Conservation (phyloP, 2,888 invertebrate genomes). For the Tetragnatha montana region DNA sequence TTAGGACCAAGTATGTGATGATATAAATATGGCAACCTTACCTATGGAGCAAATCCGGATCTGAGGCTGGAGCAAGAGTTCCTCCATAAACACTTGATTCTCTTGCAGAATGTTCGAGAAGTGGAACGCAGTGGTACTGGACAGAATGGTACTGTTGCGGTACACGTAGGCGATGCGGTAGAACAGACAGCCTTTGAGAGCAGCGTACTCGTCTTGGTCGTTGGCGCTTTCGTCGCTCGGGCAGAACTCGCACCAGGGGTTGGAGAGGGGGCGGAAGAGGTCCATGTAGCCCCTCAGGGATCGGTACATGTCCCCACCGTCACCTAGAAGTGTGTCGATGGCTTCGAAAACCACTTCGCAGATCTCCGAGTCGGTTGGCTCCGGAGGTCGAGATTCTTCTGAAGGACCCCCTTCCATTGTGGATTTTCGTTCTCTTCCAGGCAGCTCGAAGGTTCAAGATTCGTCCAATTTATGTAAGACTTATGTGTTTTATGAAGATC, state of each 20-base stretch:
- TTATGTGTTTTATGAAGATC: too few species aligned
- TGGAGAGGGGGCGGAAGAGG: not conserved
- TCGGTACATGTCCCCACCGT: not conserved
- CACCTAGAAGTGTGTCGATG: not conserved
- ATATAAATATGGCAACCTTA: too few species aligned
- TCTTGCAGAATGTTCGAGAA: constrained; percentile 9
- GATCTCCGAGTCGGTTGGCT: not conserved
- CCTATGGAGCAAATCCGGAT: too few species aligned
- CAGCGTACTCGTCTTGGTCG: not conserved
- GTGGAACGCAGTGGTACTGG: constrained; percentile 3
- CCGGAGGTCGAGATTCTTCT: too few species aligned
- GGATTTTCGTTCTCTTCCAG: too few species aligned
- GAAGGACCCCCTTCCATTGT: too few species aligned
- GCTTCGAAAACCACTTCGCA: constrained; percentile 16
- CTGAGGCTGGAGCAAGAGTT: too few species aligned
- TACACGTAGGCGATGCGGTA: constrained; percentile 16
- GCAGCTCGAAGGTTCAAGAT: too few species aligned
- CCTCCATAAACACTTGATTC: not conserved
- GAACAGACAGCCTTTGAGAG: not conserved
- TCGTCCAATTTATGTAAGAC: too few species aligned
- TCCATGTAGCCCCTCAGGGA: constrained; percentile 1
- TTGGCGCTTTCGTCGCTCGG: not conserved
- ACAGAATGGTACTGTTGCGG: constrained; percentile 5
- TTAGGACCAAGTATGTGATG: too few species aligned
- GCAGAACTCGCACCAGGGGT: constrained; percentile 11